phyloP scores from a whole-genome alignment of 1,140 invertebrate species.

The Ctenoplectra terminalis region DNA sequence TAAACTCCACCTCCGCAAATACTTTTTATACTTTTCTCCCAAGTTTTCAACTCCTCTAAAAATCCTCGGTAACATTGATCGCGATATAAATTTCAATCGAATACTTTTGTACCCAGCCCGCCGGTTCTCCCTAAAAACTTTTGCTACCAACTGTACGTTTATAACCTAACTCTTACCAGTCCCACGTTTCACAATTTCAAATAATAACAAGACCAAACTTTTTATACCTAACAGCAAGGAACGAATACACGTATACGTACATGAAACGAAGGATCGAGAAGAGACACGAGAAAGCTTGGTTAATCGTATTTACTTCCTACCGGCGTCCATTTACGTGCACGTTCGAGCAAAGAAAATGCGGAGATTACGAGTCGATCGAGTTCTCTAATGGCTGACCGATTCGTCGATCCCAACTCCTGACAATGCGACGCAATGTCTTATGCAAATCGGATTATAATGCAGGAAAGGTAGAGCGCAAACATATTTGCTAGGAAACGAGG shows the following conservation, averaged over 20 bases:
- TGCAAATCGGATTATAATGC: not conserved
- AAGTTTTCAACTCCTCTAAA: slow-evolving; percentile 26
- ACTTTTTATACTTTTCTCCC: not conserved
- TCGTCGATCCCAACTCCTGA: no score
- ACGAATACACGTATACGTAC: not conserved
- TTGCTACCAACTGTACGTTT: slow-evolving; percentile 23
- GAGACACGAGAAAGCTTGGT: not conserved
- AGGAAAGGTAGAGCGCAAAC: not conserved
- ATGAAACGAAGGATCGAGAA: not conserved
- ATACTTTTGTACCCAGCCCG: slow-evolving; percentile 8
- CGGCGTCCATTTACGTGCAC: no score
- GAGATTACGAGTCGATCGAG: no score
- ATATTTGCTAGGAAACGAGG: not conserved
- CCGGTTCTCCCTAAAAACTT: not conserved
- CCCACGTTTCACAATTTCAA: slow-evolving; percentile 39
- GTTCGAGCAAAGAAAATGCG: no score
- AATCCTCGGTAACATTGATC: slow-evolving; percentile 37
- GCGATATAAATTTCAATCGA: slow-evolving; percentile 46
- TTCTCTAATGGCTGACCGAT: not conserved
- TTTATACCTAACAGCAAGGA: slow-evolving; percentile 24
- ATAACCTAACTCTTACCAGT: not conserved
- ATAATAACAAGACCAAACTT: slow-evolving; percentile 28
- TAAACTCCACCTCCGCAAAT: slow-evolving; percentile 15
- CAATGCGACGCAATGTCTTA: not conserved
- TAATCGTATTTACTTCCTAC: not conserved